A percentile compares a stretch with the other conserved stretches of the same genome.
Conservation (phyloP, 2,113 vertebrate genomes). For the Hiodon tergisus region DNA sequence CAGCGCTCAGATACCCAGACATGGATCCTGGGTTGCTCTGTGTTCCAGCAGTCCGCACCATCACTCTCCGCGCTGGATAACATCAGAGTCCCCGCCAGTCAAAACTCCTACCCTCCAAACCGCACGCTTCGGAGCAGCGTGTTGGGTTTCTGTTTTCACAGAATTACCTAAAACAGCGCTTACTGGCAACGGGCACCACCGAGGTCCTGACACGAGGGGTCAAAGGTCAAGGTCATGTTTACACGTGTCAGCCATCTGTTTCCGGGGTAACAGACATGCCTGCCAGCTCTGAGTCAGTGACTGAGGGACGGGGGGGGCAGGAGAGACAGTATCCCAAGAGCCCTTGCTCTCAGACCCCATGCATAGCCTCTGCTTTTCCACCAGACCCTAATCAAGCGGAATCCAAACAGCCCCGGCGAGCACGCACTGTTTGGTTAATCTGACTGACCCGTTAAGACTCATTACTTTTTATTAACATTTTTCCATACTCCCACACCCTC, state of each 20-base stretch:
- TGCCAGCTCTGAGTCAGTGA: not conserved
- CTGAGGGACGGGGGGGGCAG: not conserved
- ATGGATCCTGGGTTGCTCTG: not conserved
- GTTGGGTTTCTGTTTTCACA: constrained; percentile 47
- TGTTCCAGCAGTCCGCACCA: not conserved
- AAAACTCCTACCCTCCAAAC: constrained; percentile 49
- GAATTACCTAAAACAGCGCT: constrained; percentile 51
- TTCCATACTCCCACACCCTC: not conserved
- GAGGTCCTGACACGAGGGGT: constrained; percentile 34
- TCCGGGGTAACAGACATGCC: constrained; percentile 45
- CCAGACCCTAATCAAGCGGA: not conserved
- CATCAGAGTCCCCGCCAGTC: constrained; percentile 40
- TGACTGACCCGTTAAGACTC: not conserved
- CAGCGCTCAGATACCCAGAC: not conserved
- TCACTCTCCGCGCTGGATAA: constrained; percentile 35
- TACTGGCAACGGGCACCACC: constrained; percentile 28
- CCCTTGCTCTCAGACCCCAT: constrained; percentile 5
- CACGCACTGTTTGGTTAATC: not conserved
- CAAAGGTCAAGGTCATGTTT: constrained; percentile 45
- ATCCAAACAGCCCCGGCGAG: not conserved
- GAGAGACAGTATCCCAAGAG: not conserved
- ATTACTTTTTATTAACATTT: constrained; percentile 14
- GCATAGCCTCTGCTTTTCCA: not conserved
- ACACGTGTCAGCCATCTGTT: constrained; percentile 44
- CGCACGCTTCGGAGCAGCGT: constrained; percentile 13